Conservation (phyloP, 2,888 invertebrate genomes). For the Geotrupes spiniger region DNA sequence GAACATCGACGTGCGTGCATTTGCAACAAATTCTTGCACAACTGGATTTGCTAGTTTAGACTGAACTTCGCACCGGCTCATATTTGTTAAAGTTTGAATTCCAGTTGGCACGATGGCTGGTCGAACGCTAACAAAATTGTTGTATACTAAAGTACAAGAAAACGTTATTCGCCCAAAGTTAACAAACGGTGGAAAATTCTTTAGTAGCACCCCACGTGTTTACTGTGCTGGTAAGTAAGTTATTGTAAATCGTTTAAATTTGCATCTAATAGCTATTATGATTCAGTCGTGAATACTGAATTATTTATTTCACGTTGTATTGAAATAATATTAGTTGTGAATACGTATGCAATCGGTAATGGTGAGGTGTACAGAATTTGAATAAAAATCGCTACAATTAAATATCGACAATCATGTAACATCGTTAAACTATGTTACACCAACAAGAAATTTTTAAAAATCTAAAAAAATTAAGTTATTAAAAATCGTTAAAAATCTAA, state of each 20-base stretch:
- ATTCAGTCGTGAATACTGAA: too few relatives aligned
- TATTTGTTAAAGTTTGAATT: slow-evolving; percentile 13
- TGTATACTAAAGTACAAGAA: slow-evolving; percentile 27
- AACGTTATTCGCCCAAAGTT: slow-evolving; percentile 26
- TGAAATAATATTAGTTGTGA: too few relatives aligned
- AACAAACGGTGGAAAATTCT: slow-evolving; percentile 21
- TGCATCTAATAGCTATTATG: background rate
- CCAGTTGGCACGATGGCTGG: slow-evolving; percentile 26
- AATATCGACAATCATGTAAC: too few relatives aligned
- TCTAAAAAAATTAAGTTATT: too few relatives aligned
- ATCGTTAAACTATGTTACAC: too few relatives aligned
- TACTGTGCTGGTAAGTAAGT: slow-evolving; percentile 15
- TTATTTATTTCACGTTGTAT: too few relatives aligned
- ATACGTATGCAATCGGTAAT: too few relatives aligned
- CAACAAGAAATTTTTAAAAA: too few relatives aligned
- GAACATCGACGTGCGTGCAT: too few relatives aligned
- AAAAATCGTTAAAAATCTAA: too few relatives aligned
- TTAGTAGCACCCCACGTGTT: slow-evolving; percentile 20
- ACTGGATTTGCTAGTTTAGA: slow-evolving; percentile 4
- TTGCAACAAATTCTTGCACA: background rate
- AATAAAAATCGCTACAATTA: too few relatives aligned
- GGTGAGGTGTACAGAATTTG: too few relatives aligned
- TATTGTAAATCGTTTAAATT: background rate
- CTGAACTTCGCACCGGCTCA: slow-evolving; percentile 17
- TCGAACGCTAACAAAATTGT: slow-evolving; percentile 27